Conservation (phyloP, 2,113 vertebrate genomes). For the Abramis brama region DNA sequence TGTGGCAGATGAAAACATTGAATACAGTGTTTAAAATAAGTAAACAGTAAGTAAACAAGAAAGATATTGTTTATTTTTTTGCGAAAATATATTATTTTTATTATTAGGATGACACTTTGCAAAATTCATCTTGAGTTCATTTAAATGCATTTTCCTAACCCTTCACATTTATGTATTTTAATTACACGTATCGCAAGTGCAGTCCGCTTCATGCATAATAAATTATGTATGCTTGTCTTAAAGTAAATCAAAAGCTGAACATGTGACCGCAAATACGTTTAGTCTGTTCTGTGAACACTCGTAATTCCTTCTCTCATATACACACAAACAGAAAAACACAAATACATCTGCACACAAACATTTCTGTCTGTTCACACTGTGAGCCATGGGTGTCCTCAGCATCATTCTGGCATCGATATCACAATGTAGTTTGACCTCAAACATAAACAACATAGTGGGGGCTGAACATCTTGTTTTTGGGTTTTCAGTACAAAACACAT, state of each 20-base stretch:
- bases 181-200: background rate
- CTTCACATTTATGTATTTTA: background rate
- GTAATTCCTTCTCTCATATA: background rate
- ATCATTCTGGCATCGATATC: background rate
- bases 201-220: background rate
- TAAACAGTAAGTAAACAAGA: too few species aligned
- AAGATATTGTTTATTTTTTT: too few species aligned
- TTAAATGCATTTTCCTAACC: background rate
- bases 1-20: too few species aligned
- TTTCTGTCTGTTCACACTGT: constrained; percentile 9
- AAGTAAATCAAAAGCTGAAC: background rate
- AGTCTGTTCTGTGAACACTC: background rate
- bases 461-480: background rate
- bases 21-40: too few species aligned
- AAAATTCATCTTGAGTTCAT: background rate
- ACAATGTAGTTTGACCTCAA: background rate
- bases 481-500: background rate
- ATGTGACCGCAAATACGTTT: background rate
- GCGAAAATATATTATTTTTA: too few species aligned
- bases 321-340: background rate
- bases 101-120: too few species aligned
- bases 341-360: constrained; percentile 2
- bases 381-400: background rate
- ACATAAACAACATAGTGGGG: background rate
- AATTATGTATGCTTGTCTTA: background rate